Conservation (phyloP, 2,797 vertebrate species). For the Spinus pinus region DNA sequence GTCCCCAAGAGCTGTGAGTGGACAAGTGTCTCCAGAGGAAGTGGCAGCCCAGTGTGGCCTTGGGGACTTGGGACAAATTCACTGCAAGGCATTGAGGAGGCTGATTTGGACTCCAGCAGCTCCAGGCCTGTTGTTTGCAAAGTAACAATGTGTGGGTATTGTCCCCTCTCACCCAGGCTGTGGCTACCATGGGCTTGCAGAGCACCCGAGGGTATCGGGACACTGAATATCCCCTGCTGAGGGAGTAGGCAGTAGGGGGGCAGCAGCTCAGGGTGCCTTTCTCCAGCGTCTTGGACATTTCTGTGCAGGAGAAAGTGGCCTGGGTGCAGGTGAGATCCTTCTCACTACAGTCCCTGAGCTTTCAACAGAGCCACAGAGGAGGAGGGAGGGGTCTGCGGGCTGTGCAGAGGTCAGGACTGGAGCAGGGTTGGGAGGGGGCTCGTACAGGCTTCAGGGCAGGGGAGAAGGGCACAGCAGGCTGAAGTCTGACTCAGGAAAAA, state of each 20-base stretch:
- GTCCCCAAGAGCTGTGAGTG: accelerated
- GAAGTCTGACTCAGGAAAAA: neutral
- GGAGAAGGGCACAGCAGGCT: neutral
- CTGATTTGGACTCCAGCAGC: neutral
- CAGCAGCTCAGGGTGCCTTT: accelerated
- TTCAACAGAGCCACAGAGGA: neutral
- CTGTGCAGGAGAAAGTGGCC: neutral
- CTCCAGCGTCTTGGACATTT: neutral
- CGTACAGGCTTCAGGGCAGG: accelerated
- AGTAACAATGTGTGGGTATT: accelerated
- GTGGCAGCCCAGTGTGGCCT: neutral
- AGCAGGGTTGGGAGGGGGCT: neutral
- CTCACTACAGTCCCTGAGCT: neutral
- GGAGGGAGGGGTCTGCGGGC: neutral
- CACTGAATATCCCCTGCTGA: accelerated
- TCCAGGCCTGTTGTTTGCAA: neutral
- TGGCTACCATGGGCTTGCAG: accelerated
- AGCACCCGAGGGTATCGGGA: accelerated
- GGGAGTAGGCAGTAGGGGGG: too few relatives aligned
- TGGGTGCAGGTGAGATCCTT: neutral
- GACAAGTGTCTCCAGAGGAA: neutral
- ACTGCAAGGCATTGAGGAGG: neutral
- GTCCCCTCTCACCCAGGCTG: neutral
- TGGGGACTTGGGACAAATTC: neutral
- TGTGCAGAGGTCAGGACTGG: neutral